phyloP scores from a whole-genome alignment of 2,113 vertebrate genomes.

The Aepyceros melampus region DNA sequence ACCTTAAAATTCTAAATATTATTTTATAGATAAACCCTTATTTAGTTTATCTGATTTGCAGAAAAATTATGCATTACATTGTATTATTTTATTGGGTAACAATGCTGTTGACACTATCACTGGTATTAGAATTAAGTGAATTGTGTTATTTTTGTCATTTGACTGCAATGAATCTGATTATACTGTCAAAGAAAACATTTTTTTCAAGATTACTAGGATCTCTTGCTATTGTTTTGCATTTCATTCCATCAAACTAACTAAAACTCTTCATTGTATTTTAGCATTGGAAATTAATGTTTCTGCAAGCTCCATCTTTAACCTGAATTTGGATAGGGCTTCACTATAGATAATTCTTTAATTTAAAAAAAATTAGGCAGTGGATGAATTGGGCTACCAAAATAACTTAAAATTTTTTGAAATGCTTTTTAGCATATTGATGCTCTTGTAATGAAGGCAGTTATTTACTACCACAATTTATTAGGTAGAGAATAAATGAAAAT shows the following conservation, averaged over 20 bases:
- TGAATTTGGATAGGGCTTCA: not conserved
- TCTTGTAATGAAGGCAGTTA: not conserved
- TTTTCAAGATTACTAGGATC: not conserved
- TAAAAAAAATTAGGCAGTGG: not conserved
- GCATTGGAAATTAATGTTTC: not conserved
- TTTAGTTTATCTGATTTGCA: conserved; percentile 11
- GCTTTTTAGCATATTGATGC: not conserved
- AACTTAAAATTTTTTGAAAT: not conserved
- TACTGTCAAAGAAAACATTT: not conserved
- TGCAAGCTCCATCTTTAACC: not conserved
- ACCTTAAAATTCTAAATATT: conserved; percentile 16
- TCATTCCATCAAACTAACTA: not conserved
- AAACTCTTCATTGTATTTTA: not conserved
- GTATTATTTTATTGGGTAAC: not conserved
- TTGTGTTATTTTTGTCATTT: not conserved
- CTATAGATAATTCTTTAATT: not conserved
- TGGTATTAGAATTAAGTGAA: conserved; percentile 18
- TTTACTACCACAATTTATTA: not conserved
- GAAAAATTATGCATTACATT: not conserved
- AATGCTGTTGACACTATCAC: not conserved
- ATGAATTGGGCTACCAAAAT: not conserved
- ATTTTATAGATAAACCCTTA: not conserved
- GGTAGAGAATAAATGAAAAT: not conserved
- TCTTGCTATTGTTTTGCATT: not conserved
- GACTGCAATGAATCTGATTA: not conserved